Conservation (phyloP, 2,113 vertebrate species). For the Takifugu bimaculatus region DNA sequence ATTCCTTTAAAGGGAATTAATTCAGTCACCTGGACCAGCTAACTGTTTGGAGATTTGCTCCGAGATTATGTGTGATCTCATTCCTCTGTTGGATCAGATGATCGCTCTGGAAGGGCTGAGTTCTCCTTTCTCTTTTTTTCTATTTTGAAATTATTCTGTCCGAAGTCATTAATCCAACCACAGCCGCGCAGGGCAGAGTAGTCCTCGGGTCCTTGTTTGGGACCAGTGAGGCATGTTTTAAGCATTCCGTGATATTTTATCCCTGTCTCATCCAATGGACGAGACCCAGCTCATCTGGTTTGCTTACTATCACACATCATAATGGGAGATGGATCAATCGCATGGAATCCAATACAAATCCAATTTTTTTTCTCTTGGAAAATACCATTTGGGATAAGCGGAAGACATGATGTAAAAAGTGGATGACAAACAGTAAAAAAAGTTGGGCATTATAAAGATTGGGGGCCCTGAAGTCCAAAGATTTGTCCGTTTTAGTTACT, state of each 20-base stretch:
- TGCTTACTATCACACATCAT: conserved; percentile 67
- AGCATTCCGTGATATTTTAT: conserved; percentile 38
- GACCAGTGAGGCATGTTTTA: conserved; percentile 40
- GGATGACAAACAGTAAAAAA: conserved; percentile 12
- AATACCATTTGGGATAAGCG: conserved; percentile 49
- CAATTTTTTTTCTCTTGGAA: conserved; percentile 14
- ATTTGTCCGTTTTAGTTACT: no score
- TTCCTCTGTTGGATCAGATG: conserved; percentile 49
- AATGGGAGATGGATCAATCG: conserved; percentile 50
- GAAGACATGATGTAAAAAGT: conserved; percentile 30
- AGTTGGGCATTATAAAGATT: neutral
- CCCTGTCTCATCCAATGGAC: conserved; percentile 34
- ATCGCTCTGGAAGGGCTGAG: conserved; percentile 52
- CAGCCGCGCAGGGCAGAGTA: conserved; percentile 37
- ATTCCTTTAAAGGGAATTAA: conserved; percentile 6
- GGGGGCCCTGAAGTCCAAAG: neutral
- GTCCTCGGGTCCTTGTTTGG: conserved; percentile 18
- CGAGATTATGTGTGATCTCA: conserved; percentile 53
- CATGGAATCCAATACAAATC: conserved; percentile 47
- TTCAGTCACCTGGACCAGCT: conserved; percentile 25
- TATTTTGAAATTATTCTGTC: conserved; percentile 52
- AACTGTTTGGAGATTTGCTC: conserved; percentile 18
- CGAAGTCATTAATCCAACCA: conserved; percentile 51
- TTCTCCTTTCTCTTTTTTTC: conserved; percentile 36
- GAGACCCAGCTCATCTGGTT: conserved; percentile 65